Evolutionary conservation across 2,797 vertebrate genomes (phyloP).

Genomic region (Sebastes baramenuke): DNA sequence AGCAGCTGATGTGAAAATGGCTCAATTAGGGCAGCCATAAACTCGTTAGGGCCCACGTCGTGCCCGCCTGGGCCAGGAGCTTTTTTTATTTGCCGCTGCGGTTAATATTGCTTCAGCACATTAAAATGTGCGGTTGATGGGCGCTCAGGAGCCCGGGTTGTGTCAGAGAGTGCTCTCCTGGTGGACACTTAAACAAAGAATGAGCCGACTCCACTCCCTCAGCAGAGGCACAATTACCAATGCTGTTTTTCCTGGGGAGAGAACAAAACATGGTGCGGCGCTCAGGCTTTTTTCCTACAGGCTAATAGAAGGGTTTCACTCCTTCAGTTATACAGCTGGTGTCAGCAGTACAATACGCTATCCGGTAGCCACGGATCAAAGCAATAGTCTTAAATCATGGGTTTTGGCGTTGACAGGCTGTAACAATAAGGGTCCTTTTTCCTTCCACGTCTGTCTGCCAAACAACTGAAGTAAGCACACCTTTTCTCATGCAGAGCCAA

Average conservation of each 20-base stretch:
- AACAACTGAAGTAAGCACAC: conserved; percentile 65
- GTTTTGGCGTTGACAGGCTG: conserved; percentile 68
- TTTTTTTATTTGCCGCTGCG: conserved; percentile 66
- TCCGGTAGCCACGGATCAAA: conserved; percentile 71
- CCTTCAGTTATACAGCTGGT: conserved; percentile 59
- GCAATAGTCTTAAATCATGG: conserved; percentile 65
- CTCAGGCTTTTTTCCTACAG: conserved; percentile 60
- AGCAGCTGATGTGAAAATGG: conserved; percentile 81
- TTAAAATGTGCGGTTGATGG: conserved; percentile 79
- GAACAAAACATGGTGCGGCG: conserved; percentile 66
- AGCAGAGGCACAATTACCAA: conserved; percentile 80
- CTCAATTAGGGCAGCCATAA: conserved; percentile 82
- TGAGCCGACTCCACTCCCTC: conserved; percentile 67
- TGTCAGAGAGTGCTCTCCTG: conserved; percentile 81
- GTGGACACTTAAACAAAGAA: conserved; percentile 84
- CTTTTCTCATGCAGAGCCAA: conserved; percentile 57
- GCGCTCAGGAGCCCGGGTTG: conserved; percentile 71
- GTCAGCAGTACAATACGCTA: conserved; percentile 69
- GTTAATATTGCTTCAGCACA: conserved; percentile 81
- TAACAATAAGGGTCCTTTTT: conserved; percentile 69
- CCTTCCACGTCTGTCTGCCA: conserved; percentile 54
- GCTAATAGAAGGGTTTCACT: conserved; percentile 75
- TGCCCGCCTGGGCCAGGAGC: conserved; percentile 51
- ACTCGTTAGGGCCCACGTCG: conserved; percentile 77
- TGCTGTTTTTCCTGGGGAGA: conserved; percentile 74